phyloP scores from a whole-genome alignment of 2,113 vertebrate species.

The Fukomys damarensis region DNA sequence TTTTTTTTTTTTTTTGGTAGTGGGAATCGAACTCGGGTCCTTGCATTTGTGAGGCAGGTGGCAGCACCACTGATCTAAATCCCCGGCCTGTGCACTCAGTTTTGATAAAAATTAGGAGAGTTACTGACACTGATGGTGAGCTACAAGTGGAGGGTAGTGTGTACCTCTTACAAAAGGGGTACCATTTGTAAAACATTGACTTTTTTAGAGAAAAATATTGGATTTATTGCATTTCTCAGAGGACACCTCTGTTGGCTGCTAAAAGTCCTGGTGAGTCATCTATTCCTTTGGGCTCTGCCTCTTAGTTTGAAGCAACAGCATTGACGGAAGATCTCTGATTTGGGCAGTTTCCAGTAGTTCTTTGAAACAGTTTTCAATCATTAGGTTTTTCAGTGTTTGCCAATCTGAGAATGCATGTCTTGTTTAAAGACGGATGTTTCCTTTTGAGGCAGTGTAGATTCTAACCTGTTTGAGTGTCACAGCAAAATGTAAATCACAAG shows the following conservation, averaged over 20 bases:
- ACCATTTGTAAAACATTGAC: not conserved
- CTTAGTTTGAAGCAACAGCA: not conserved
- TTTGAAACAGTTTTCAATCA: conserved; percentile 25
- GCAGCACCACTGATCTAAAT: too few species aligned
- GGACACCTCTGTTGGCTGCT: conserved; percentile 31
- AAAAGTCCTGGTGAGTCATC: conserved; percentile 39
- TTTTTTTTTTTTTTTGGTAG: too few species aligned
- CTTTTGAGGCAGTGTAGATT: not conserved
- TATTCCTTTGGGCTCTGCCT: not conserved
- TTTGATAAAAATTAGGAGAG: conserved; percentile 48
- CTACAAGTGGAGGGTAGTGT: not conserved
- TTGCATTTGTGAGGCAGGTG: too few species aligned
- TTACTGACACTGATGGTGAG: not conserved
- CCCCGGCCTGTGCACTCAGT: too few species aligned
- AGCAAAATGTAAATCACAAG: not conserved
- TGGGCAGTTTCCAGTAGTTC: not conserved
- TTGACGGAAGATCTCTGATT: not conserved
- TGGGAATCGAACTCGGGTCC: too few species aligned
- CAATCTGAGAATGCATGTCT: not conserved
- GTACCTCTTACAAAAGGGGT: not conserved
- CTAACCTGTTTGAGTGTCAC: not conserved
- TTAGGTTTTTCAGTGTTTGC: not conserved
- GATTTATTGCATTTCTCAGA: conserved; percentile 37
- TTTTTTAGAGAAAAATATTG: conserved; percentile 42
- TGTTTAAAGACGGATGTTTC: not conserved